Conservation (phyloP, 2,113 vertebrate species). For the Rhagologus leucostigma region DNA sequence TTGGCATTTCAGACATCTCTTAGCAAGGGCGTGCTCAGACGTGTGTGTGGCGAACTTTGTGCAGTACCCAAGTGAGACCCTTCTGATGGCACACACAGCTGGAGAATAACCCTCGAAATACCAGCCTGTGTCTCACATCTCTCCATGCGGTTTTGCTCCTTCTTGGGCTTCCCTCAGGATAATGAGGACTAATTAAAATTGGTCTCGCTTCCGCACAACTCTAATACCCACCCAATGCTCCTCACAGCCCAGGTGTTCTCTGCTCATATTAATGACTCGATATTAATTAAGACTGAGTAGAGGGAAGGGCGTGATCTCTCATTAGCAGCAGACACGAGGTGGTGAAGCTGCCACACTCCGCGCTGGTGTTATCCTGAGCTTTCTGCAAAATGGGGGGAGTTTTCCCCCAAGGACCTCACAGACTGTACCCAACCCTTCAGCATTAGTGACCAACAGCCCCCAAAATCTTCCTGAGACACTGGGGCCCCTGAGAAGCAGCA, state of each 20-base stretch:
- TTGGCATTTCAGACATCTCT: neutral
- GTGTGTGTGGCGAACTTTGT: neutral
- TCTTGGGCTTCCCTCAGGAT: neutral
- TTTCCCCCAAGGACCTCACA: neutral
- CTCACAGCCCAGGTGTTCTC: neutral
- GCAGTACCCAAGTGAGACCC: neutral
- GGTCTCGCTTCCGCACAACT: neutral
- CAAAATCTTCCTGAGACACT: neutral
- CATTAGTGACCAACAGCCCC: rapidly evolving
- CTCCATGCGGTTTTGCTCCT: neutral
- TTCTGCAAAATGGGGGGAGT: rapidly evolving
- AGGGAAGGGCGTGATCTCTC: neutral
- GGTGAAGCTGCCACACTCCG: neutral
- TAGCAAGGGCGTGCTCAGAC: rapidly evolving
- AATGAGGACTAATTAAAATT: neutral
- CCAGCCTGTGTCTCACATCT: neutral
- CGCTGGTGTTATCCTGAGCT: neutral
- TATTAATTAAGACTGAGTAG: neutral
- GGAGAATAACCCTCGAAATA: neutral
- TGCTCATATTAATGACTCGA: rapidly evolving
- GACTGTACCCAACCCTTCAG: neutral
- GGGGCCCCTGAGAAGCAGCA: neutral
- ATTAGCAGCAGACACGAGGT: rapidly evolving
- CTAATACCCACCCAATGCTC: neutral
- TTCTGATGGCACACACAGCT: neutral